These are phyloP conservation scores for Danio aesculapii DNA, from an alignment of 2,797 vertebrate genomes.

Conservation along the genomic window DNA sequence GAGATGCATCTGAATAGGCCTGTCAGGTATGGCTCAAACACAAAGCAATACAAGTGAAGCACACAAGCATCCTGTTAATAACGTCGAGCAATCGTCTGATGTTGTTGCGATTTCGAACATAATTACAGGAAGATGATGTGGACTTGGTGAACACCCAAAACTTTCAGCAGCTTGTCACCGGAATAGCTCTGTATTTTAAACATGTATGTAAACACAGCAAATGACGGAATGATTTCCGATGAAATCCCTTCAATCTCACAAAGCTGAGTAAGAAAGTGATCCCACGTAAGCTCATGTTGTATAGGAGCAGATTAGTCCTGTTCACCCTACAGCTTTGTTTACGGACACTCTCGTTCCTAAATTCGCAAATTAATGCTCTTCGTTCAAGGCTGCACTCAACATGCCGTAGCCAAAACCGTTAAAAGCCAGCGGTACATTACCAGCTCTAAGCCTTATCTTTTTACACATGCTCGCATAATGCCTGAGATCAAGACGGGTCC, in stretches of 20 bases:
- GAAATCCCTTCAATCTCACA: constrained; percentile 40
- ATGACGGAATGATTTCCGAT: not conserved
- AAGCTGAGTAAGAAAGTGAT: constrained; percentile 46
- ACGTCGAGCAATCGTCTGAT: not conserved
- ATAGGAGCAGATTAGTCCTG: constrained; percentile 44
- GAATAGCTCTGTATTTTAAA: constrained; percentile 31
- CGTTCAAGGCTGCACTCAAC: constrained; percentile 41
- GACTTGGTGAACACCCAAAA: constrained; percentile 39
- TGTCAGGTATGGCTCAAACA: not conserved
- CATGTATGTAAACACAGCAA: constrained; percentile 26
- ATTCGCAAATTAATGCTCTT: constrained; percentile 33
- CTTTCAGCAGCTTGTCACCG: constrained; percentile 36
- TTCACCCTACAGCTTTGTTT: constrained; percentile 50
- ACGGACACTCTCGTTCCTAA: constrained; percentile 42
- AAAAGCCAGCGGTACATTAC: constrained; percentile 55
- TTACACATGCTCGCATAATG: constrained; percentile 63
- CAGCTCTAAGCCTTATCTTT: constrained; percentile 62
- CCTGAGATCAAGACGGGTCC: constrained; percentile 61
- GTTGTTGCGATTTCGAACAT: constrained; percentile 16
- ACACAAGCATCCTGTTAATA: constrained; percentile 5
- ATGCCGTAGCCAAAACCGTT: constrained; percentile 46
- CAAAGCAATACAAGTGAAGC: not conserved
- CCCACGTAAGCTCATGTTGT: constrained; percentile 43
- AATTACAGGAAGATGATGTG: constrained; percentile 28
- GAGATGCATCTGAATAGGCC: not conserved